Evolutionary conservation across 2,888 invertebrate genomes (phyloP).

Genomic region (Cerastis leucographa): DNA sequence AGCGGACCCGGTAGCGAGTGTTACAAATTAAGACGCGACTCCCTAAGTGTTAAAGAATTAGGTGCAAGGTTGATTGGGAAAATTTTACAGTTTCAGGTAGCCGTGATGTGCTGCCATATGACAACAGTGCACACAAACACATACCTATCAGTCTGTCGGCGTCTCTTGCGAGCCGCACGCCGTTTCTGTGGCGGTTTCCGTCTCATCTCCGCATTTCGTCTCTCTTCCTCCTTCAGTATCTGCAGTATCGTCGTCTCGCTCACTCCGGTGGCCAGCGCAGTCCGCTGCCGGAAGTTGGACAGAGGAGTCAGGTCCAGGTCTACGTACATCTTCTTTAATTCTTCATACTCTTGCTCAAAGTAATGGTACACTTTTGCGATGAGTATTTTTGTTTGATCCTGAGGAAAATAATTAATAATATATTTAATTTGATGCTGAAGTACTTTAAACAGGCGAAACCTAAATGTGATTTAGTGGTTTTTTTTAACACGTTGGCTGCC

Average conservation of each 20-base stretch:
- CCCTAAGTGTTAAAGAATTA: too few relatives aligned
- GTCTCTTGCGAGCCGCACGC: not conserved
- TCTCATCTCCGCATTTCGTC: not conserved
- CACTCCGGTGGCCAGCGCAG: slow-evolving; percentile 33
- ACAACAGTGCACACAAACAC: not conserved
- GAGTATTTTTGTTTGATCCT: slow-evolving; percentile 28
- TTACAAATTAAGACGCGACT: too few relatives aligned
- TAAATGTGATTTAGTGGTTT: too few relatives aligned
- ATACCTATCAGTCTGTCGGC: slow-evolving; percentile 7
- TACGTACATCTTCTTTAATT: slow-evolving; percentile 11
- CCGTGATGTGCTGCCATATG: too few relatives aligned
- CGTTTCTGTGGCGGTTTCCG: too few relatives aligned
- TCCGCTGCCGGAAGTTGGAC: slow-evolving; percentile 17
- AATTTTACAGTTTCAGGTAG: too few relatives aligned
- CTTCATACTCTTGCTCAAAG: slow-evolving; percentile 43
- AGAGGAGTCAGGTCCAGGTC: slow-evolving; percentile 20
- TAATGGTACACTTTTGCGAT: slow-evolving; percentile 36
- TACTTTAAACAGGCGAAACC: too few relatives aligned
- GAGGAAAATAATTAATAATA: not conserved
- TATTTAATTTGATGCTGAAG: too few relatives aligned
- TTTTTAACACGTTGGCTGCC: too few relatives aligned
- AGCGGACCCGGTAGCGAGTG: too few relatives aligned
- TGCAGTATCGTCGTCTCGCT: slow-evolving; percentile 11
- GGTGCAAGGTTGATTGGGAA: too few relatives aligned
- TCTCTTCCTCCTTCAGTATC: slow-evolving; percentile 25